These are phyloP conservation scores for Ennomos erosarius DNA, from an alignment of 2,888 invertebrate genomes.

Conservation along the genomic window DNA sequence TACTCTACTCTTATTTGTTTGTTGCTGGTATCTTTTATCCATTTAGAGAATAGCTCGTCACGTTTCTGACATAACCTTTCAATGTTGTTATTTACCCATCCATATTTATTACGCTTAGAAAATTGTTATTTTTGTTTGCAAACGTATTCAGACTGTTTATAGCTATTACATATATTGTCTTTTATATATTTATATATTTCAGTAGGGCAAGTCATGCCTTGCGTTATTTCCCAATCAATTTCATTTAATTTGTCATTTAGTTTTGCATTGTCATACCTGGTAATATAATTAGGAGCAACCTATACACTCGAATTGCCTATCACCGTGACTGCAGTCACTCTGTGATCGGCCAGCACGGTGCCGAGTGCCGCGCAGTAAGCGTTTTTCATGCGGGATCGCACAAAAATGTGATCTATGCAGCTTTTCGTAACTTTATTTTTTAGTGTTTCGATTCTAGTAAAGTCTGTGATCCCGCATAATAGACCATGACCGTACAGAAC, in stretches of 20 bases:
- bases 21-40: constrained; percentile 11
- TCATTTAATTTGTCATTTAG: neutral
- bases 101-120: neutral
- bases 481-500: no score
- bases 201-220: neutral
- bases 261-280: neutral
- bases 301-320: neutral
- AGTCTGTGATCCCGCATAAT: no score
- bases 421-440: neutral
- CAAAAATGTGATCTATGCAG: constrained; percentile 5
- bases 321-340: neutral
- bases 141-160: neutral
- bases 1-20: neutral
- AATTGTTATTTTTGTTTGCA: neutral
- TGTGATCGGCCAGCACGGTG: neutral
- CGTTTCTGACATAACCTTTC: constrained; percentile 2
- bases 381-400: neutral
- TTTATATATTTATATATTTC: neutral
- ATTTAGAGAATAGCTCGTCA: constrained; percentile 1
- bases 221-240: neutral
- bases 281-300: constrained; percentile 2
- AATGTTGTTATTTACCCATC: constrained; percentile 6
- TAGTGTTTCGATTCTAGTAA: no score
- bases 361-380: no score
- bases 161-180: neutral